Percentiles rank a stretch among this genome's conserved stretches.
These are phyloP conservation scores for Atractosteus spatula DNA, from an alignment of 2,113 vertebrate species.

Conservation along the genomic window DNA sequence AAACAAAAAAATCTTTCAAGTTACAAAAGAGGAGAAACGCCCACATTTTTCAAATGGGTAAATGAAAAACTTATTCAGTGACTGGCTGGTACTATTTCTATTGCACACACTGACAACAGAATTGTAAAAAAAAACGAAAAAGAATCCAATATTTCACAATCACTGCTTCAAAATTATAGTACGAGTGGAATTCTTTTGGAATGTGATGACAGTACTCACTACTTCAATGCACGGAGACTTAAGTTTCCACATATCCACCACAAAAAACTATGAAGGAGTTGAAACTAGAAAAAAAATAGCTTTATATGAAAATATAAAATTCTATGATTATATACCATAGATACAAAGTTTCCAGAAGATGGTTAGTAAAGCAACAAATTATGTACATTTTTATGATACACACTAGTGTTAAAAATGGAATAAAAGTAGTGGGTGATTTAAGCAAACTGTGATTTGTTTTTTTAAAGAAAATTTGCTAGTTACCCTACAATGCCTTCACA, in stretches of 20 bases:
- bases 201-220: conserved; percentile 69
- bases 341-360: conserved; percentile 85
- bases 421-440: conserved; percentile 52
- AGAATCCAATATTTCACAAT: conserved; percentile 72
- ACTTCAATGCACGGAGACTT: conserved; percentile 70
- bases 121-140: conserved; percentile 46
- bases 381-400: conserved; percentile 77
- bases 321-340: conserved; percentile 88
- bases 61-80: conserved; percentile 72
- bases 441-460: conserved; percentile 48
- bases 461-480: conserved; percentile 60
- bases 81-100: conserved; percentile 75
- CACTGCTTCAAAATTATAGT: conserved; percentile 80
- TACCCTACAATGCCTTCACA: conserved; percentile 65
- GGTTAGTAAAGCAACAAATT: conserved; percentile 80
- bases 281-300: conserved; percentile 83
- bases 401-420: conserved; percentile 67
- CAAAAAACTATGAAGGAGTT: conserved; percentile 68
- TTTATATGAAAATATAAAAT: conserved; percentile 91
- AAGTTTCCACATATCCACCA: conserved; percentile 70
- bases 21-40: conserved; percentile 76
- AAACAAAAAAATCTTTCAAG: conserved; percentile 67
- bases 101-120: conserved; percentile 76
- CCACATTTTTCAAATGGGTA: conserved; percentile 72
- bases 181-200: conserved; percentile 62